phyloP scores from a whole-genome alignment of 2,797 vertebrate genomes.

The Serranus cabrilla region DNA sequence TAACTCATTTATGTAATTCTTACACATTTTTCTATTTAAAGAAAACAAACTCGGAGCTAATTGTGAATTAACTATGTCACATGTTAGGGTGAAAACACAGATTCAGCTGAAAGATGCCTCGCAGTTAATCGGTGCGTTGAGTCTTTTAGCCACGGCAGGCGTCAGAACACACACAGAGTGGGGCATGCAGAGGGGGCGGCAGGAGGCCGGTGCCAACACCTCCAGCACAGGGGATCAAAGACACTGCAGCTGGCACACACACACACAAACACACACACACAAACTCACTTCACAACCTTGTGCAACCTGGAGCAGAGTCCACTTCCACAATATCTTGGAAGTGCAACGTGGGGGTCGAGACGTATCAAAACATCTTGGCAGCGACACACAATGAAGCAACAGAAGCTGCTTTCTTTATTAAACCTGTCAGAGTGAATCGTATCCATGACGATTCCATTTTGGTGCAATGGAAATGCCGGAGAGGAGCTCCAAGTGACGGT shows the following conservation, averaged over 20 bases:
- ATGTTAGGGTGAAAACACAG: slow-evolving; percentile 15
- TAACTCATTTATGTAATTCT: slow-evolving; percentile 5
- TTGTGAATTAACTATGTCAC: slow-evolving; percentile 27
- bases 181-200: slow-evolving; percentile 75
- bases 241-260: slow-evolving; percentile 64
- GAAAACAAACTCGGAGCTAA: slow-evolving; percentile 29
- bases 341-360: slow-evolving; percentile 9
- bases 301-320: slow-evolving; percentile 11
- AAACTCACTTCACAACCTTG: no score
- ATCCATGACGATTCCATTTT: slow-evolving; percentile 19
- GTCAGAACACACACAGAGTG: slow-evolving; percentile 58
- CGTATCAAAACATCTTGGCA: neutral
- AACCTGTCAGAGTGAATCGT: slow-evolving; percentile 21
- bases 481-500: slow-evolving; percentile 20
- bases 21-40: slow-evolving; percentile 19
- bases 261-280: no score
- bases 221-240: slow-evolving; percentile 80
- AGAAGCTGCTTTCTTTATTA: slow-evolving; percentile 19
- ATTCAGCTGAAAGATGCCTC: slow-evolving; percentile 42
- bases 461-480: neutral
- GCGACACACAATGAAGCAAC: slow-evolving; percentile 2
- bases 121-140: slow-evolving; percentile 52
- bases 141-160: slow-evolving; percentile 44
- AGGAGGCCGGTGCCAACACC: slow-evolving; percentile 73
- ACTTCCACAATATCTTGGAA: neutral